Evolutionary conservation across 2,797 vertebrate species (phyloP).

Genomic region (Apodemus agrarius): DNA sequence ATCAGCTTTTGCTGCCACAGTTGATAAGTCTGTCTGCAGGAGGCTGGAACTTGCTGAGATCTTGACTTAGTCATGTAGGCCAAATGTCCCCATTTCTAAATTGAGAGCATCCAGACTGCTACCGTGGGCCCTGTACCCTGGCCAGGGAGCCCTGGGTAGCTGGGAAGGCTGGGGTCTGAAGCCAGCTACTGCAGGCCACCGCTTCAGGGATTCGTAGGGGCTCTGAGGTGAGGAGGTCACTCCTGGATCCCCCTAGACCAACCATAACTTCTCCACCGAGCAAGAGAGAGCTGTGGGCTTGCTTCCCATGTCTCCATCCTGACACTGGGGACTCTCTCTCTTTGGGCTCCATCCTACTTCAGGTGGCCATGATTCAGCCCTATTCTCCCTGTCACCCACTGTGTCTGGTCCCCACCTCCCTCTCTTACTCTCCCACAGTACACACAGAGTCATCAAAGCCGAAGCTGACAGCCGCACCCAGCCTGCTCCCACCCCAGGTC

Average conservation of each 20-base stretch:
- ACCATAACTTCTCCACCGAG: not conserved
- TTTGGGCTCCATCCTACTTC: not conserved
- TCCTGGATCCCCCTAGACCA: not conserved
- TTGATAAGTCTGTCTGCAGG: not conserved
- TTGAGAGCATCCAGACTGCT: not conserved
- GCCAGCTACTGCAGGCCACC: not conserved
- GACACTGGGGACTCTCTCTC: not conserved
- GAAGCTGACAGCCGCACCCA: not conserved
- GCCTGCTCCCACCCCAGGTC: not conserved
- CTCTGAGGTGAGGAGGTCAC: not conserved
- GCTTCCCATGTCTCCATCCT: too few relatives aligned
- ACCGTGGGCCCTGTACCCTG: not conserved
- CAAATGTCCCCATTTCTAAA: not conserved
- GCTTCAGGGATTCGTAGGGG: not conserved
- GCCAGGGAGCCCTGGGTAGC: not conserved
- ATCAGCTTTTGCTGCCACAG: not conserved
- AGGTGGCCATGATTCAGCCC: not conserved
- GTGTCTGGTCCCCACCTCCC: not conserved
- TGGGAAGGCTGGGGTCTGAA: not conserved
- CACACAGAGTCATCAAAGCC: not conserved
- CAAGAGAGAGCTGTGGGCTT: not conserved
- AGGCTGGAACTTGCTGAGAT: not conserved
- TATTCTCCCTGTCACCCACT: too few relatives aligned
- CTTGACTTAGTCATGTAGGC: not conserved
- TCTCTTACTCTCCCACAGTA: not conserved